Conservation (phyloP, 2,888 invertebrate genomes). For the Euplagia quadripunctaria region DNA sequence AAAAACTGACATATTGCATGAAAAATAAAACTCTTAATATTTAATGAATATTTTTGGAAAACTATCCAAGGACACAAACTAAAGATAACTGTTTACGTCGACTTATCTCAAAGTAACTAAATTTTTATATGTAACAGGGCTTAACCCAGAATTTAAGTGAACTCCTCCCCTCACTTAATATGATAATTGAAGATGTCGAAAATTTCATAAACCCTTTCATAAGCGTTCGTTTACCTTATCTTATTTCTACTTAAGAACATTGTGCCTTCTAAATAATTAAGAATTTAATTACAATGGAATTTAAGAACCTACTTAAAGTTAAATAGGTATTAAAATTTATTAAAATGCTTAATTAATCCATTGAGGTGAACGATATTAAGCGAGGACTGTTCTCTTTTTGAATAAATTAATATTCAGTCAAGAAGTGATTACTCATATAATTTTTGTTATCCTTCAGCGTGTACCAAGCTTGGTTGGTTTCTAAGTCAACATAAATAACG, state of each 20-base stretch:
- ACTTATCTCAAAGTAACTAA: neutral
- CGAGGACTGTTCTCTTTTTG: neutral
- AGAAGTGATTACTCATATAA: neutral
- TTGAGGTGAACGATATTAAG: conserved; percentile 15
- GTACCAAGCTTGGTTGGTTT: neutral
- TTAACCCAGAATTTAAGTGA: conserved; percentile 1
- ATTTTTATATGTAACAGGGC: neutral
- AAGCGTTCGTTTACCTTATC: conserved; percentile 31
- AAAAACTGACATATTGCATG: too few species aligned
- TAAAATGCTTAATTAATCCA: conserved; percentile 31
- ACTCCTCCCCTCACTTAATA: conserved; percentile 22
- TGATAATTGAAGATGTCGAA: conserved; percentile 39
- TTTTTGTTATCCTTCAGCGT: neutral
- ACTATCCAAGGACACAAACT: too few species aligned
- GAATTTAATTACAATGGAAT: conserved; percentile 36
- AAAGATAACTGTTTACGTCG: neutral
- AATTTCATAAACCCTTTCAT: conserved; percentile 41
- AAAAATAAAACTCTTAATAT: too few species aligned
- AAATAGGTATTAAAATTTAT: conserved; percentile 35
- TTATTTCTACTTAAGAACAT: conserved; percentile 35
- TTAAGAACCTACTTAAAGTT: conserved; percentile 33
- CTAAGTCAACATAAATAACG: too few species aligned
- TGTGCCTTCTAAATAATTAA: conserved; percentile 39
- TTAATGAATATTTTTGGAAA: too few species aligned
- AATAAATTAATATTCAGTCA: conserved; percentile 10